Percentiles rank a stretch among this genome's conserved stretches.
These are phyloP conservation scores for Spondyliosoma cantharus DNA, from an alignment of 2,797 vertebrate genomes.

Conservation along the genomic window DNA sequence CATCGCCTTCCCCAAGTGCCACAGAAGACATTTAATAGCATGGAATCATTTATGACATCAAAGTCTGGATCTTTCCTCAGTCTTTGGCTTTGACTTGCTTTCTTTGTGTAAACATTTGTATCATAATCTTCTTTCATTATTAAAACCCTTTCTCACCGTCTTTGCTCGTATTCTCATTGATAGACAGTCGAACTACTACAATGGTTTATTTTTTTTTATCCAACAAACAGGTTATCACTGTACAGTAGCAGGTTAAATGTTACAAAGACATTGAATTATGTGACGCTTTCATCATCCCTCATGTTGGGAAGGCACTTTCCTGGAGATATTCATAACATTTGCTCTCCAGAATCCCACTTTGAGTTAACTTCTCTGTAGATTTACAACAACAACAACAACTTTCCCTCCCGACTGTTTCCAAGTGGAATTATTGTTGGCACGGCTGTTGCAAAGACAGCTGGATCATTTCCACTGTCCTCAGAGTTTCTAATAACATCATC, in stretches of 20 bases:
- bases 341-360: background rate
- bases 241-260: background rate
- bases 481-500: too few species aligned
- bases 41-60: background rate
- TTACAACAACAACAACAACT: too few species aligned
- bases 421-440: too few species aligned
- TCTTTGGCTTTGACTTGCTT: conserved; percentile 7
- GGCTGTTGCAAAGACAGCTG: too few species aligned
- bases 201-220: too few species aligned
- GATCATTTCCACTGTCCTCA: too few species aligned
- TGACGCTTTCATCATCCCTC: background rate
- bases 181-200: background rate
- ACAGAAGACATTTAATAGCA: conserved; percentile 44
- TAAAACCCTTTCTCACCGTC: background rate
- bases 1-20: conserved; percentile 30
- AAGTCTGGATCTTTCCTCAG: conserved; percentile 12
- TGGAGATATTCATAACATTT: background rate
- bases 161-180: background rate
- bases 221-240: background rate
- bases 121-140: background rate
- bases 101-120: background rate
- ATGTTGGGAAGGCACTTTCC: background rate
- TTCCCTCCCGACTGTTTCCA: too few species aligned
- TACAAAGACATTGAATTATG: background rate
- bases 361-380: background rate